Percentiles rank a stretch among this genome's conserved stretches.
phyloP scores from a whole-genome alignment of 2,797 vertebrate species.

The Chloroceryle amazona region DNA sequence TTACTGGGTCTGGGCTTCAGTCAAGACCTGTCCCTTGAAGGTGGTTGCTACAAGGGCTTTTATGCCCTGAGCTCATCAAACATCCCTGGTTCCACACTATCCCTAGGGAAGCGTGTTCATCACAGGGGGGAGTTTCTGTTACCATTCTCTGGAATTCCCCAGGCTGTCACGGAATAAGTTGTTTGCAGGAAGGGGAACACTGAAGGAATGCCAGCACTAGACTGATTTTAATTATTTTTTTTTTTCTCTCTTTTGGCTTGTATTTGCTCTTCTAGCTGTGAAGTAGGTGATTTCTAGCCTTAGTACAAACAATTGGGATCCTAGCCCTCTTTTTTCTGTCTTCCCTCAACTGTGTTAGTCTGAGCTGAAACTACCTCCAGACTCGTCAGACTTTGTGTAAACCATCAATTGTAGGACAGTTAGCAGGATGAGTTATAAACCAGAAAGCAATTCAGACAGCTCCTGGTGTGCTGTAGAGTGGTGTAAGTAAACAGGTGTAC shows the following conservation, averaged over 20 bases:
- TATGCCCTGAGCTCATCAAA: fast-evolving
- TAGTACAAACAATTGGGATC: not conserved
- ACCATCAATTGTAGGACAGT: not conserved
- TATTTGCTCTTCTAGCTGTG: not conserved
- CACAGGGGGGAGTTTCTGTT: not conserved
- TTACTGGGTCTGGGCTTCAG: not conserved
- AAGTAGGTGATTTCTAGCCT: not conserved
- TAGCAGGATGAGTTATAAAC: not conserved
- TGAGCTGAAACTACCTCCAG: not conserved
- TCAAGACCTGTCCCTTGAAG: not conserved
- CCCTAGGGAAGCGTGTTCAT: not conserved
- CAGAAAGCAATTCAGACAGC: not conserved
- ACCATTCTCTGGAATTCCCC: not conserved
- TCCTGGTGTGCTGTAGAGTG: not conserved
- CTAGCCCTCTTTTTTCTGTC: not conserved
- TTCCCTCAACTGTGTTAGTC: not conserved
- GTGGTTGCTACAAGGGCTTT: not conserved
- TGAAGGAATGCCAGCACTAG: not conserved
- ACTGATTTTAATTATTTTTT: not conserved
- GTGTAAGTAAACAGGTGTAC: not conserved
- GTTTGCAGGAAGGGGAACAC: not conserved
- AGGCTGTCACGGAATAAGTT: not conserved
- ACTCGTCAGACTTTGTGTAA: not conserved
- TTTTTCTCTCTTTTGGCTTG: not conserved
- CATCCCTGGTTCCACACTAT: fast-evolving